Evolutionary conservation across 1,140 invertebrate genomes (phyloP).

Genomic region (Drosophila ambigua): DNA sequence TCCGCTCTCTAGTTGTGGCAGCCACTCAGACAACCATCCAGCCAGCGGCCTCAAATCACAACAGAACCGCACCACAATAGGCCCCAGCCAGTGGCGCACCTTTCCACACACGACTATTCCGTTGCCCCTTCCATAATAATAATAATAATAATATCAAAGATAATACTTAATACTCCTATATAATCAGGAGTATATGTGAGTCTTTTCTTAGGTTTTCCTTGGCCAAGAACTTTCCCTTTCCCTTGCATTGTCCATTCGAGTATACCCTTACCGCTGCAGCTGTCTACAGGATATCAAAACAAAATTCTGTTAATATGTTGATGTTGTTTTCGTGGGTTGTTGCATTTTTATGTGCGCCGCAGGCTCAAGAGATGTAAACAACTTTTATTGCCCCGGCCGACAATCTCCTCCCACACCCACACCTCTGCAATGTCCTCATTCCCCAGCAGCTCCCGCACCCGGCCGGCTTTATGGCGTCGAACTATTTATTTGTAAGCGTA

Average conservation of each 20-base stretch:
- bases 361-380: slow-evolving; percentile 75
- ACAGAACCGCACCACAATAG: slow-evolving; percentile 37
- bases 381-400: slow-evolving; percentile 64
- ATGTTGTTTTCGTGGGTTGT: slow-evolving; percentile 52
- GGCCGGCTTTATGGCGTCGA: slow-evolving; percentile 69
- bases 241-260: neutral
- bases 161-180: too few species aligned
- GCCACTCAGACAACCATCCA: slow-evolving; percentile 2
- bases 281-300: slow-evolving; percentile 30
- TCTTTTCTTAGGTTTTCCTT: too few species aligned
- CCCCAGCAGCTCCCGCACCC: neutral
- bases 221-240: neutral
- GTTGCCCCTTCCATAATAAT: slow-evolving; percentile 11
- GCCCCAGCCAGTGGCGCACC: slow-evolving; percentile 18
- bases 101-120: neutral
- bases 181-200: too few species aligned
- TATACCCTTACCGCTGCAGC: neutral
- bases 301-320: slow-evolving; percentile 70
- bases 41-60: slow-evolving; percentile 69
- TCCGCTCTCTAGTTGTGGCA: slow-evolving; percentile 23
- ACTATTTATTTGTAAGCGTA: slow-evolving; percentile 81
- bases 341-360: slow-evolving; percentile 74
- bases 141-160: too few species aligned
- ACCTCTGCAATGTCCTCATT: neutral
- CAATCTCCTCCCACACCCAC: slow-evolving; percentile 13